Evolutionary conservation across 2,888 invertebrate species (phyloP), one percentile per base, ranked within the genome.

Genomic region (Lasioglossum figueresi): DNA sequence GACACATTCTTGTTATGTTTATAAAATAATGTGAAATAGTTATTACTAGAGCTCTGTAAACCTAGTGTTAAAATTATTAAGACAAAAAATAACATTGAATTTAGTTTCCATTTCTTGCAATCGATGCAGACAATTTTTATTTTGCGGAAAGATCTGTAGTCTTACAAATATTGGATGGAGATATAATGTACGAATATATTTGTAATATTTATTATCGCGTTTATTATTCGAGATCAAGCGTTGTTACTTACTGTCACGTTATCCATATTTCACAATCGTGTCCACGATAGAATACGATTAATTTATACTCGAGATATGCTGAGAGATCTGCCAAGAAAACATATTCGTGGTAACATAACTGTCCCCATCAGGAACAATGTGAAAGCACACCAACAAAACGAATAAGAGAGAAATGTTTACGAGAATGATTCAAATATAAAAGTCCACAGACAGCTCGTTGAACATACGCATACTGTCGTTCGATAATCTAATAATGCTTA

Each of bases 191-290:
- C 14, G 27, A 63, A 63, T 31, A 16, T 31, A 63, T 63, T 63
- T 27, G 31, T 63, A 31, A 63, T 63, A 63, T 31, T 31, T 31
- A 31, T 59, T 1, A 52, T 37, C n/a, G 2, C 68, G 63, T 68
- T 71, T 72, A 43, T 70, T n/a, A 52, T 4, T 71, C 14, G 4
- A 68, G 71, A 74, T 6, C 8, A 72, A 31, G 68, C 74, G 14
- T 48, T n/a, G 48, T 59, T 88, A 89, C 91, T 91, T 66, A 91
- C 91, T 75, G 84, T 88, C 52, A 90, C 74, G 81, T 85, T 91
- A 82, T 91, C 88, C 91, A 91, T 91, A 77, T 88, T 79, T 89
- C 37, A 70, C 23, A 68, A 66, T 8, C 37, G 70, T 82, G 52
- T 76, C 31, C 76, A 37, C 59, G 40, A 78, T 59, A 66, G 71